Percentiles rank a stretch among this genome's conserved stretches.
Conservation (phyloP, 1,140 invertebrate species). For the Heliconius hewitsoni region DNA sequence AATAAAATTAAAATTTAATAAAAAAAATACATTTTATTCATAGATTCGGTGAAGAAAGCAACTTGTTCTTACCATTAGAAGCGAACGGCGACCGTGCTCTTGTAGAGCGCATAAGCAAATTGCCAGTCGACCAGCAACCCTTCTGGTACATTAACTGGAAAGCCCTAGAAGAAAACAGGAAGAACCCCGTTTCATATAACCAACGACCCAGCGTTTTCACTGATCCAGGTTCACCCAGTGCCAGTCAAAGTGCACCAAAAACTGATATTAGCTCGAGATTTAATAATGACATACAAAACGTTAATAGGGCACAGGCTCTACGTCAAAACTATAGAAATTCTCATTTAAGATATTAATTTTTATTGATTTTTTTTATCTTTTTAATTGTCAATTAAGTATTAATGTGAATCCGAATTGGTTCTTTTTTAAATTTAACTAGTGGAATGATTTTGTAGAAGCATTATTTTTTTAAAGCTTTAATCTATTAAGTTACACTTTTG, state of each 20-base stretch:
- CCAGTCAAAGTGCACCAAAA: background rate
- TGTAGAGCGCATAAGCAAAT: conserved; percentile 73
- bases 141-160: conserved; percentile 82
- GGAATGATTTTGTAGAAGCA: no score
- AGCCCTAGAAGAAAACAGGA: conserved; percentile 55
- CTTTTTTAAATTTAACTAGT: background rate
- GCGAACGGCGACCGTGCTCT: conserved; percentile 77
- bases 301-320: background rate
- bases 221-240: conserved; percentile 21
- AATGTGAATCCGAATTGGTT: background rate
- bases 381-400: background rate
- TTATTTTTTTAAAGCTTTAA: no score
- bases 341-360: background rate
- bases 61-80: conserved; percentile 61
- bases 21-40: conserved; percentile 34
- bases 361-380: background rate
- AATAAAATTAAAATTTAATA: background rate
- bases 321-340: conserved; percentile 9
- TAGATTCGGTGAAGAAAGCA: conserved; percentile 62
- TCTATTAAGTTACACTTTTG: no score
- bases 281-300: background rate
- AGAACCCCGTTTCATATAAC: conserved; percentile 66
- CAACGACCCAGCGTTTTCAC: conserved; percentile 57
- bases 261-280: background rate
- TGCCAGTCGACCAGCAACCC: conserved; percentile 79